Conservation (phyloP, 2,888 invertebrate species). For the Lymantria dispar region DNA sequence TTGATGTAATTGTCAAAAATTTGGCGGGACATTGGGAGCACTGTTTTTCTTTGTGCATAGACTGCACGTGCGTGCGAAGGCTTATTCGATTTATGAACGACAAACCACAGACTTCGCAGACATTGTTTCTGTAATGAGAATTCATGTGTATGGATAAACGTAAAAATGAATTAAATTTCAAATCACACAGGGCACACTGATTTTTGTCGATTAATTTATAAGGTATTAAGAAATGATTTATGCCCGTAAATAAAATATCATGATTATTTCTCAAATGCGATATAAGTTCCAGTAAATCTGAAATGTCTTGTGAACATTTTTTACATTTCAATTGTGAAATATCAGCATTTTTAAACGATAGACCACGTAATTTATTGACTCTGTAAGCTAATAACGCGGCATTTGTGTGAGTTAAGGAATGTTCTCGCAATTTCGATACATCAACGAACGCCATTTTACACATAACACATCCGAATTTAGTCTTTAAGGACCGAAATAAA, state of each 20-base stretch:
- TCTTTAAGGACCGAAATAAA: slow-evolving; percentile 47
- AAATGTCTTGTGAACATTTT: slow-evolving; percentile 33
- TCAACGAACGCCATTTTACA: slow-evolving; percentile 43
- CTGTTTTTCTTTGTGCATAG: slow-evolving; percentile 42
- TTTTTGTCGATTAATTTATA: slow-evolving; percentile 36
- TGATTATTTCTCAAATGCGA: slow-evolving; percentile 43
- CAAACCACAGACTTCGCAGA: slow-evolving; percentile 49
- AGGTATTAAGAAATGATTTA: slow-evolving; percentile 45
- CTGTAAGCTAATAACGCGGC: slow-evolving; percentile 26
- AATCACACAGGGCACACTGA: slow-evolving; percentile 40
- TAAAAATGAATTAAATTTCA: slow-evolving; percentile 40
- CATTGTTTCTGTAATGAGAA: slow-evolving; percentile 43
- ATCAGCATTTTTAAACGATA: slow-evolving; percentile 48
- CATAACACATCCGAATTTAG: slow-evolving; percentile 48
- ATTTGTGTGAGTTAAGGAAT: slow-evolving; percentile 36
- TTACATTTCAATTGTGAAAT: slow-evolving; percentile 50
- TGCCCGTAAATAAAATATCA: slow-evolving; percentile 29
- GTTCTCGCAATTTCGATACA: slow-evolving; percentile 41
- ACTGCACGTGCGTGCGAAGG: slow-evolving; percentile 40
- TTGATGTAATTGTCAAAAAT: slow-evolving; percentile 28
- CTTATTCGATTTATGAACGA: slow-evolving; percentile 46
- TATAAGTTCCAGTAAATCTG: slow-evolving; percentile 32
- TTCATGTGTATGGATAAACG: slow-evolving; percentile 51
- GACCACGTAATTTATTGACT: slow-evolving; percentile 35
- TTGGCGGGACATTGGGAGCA: slow-evolving; percentile 42